A percentile compares a stretch with the other conserved stretches of the same genome.
phyloP scores from a whole-genome alignment of 2,888 invertebrate genomes.

The Sinhomidia bicolor region DNA sequence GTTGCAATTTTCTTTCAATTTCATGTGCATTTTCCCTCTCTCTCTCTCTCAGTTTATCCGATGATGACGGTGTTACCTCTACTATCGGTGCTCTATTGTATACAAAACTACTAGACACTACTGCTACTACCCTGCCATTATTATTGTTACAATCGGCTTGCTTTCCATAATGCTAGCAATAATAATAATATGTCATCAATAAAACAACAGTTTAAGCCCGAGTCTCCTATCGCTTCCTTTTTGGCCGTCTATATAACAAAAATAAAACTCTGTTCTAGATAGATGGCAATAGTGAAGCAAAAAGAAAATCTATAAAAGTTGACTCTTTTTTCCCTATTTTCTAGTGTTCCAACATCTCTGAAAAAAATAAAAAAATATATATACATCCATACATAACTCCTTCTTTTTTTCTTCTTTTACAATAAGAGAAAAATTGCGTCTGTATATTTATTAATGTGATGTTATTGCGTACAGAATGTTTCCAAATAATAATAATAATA shows the following conservation, averaged over 20 bases:
- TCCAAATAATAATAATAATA: constrained; percentile 22
- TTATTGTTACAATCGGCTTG: constrained; percentile 25
- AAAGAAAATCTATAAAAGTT: constrained; percentile 43
- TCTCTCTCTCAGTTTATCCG: too few relatives aligned
- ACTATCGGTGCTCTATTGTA: background rate
- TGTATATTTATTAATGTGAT: constrained; percentile 5
- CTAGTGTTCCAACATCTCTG: constrained; percentile 22
- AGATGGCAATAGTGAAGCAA: constrained; percentile 24
- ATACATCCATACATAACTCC: background rate
- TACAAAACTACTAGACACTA: background rate
- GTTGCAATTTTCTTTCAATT: constrained; percentile 63
- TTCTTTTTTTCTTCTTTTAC: background rate
- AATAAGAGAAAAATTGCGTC: background rate
- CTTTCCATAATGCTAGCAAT: constrained; percentile 34
- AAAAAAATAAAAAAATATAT: constrained; percentile 2
- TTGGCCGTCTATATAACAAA: background rate
- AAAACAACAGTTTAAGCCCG: constrained; percentile 47
- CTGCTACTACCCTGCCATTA: background rate
- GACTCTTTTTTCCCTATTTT: constrained; percentile 52
- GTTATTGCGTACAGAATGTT: constrained; percentile 13
- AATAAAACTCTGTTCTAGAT: background rate
- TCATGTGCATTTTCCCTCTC: constrained; percentile 28
- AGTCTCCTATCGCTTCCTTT: background rate
- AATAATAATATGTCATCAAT: constrained; percentile 24
- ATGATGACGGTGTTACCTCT: background rate